Evolutionary conservation across 1,140 invertebrate species (phyloP).

Genomic region (Polypedilum vanderplanki): DNA sequence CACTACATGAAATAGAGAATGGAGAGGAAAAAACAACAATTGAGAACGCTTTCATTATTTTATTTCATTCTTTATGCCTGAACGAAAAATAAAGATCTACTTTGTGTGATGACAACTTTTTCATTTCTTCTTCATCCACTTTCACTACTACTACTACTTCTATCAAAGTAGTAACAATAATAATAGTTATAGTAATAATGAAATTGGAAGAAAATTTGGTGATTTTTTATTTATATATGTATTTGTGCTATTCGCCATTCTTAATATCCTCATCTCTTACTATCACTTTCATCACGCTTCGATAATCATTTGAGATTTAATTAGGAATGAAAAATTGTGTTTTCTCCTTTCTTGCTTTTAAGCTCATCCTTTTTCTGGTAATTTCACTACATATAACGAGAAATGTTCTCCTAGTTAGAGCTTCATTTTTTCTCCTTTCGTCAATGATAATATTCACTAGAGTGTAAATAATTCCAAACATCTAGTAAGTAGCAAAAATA

Average conservation of each 20-base stretch:
- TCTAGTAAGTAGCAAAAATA: too few species aligned
- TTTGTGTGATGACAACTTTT: constrained; percentile 13
- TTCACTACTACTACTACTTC: too few species aligned
- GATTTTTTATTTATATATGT: not conserved
- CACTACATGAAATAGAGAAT: too few species aligned
- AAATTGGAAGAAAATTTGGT: not conserved
- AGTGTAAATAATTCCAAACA: too few species aligned
- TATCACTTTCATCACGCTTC: constrained; percentile 11
- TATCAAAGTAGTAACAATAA: too few species aligned
- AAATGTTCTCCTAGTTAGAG: too few species aligned
- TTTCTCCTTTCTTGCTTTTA: not conserved
- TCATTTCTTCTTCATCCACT: not conserved
- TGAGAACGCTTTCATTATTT: not conserved
- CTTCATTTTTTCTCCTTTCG: too few species aligned
- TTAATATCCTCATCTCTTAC: not conserved
- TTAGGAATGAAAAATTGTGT: not conserved
- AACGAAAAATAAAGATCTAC: not conserved
- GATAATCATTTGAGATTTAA: constrained; percentile 3
- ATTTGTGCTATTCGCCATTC: not conserved
- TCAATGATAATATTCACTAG: too few species aligned
- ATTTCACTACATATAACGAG: too few species aligned
- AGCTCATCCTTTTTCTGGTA: not conserved
- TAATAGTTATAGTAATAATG: not conserved
- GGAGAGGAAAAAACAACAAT: not conserved
- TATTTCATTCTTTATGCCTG: not conserved